phyloP scores from a whole-genome alignment of 2,113 vertebrate genomes.

The Thymallus thymallus region DNA sequence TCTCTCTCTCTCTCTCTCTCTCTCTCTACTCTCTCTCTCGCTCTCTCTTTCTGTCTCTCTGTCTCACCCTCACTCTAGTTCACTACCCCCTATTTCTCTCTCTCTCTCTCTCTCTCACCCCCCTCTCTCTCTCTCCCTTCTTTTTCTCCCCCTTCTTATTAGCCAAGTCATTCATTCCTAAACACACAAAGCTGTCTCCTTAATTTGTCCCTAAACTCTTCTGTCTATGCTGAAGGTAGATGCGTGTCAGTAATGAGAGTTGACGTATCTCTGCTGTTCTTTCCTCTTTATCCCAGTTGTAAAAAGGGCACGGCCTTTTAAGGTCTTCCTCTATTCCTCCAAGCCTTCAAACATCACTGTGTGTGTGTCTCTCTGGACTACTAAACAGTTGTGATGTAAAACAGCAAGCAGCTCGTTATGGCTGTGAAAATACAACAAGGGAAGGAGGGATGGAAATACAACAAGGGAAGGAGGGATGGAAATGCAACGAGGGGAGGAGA shows the following conservation, averaged over 20 bases:
- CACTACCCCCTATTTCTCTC: background rate
- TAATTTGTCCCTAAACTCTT: slow-evolving; percentile 8
- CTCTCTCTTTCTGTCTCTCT: background rate
- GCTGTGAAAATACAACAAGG: background rate
- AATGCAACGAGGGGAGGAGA: background rate
- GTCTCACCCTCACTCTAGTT: slow-evolving; percentile 7
- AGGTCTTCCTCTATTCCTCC: slow-evolving; percentile 31
- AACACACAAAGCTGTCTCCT: background rate
- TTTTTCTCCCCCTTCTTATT: no score
- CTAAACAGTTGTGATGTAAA: slow-evolving; percentile 43
- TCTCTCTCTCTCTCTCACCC: background rate
- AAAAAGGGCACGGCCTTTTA: slow-evolving; percentile 58
- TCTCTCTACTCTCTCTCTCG: background rate
- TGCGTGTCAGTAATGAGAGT: slow-evolving; percentile 42
- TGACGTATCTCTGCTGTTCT: slow-evolving; percentile 31
- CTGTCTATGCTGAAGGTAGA: slow-evolving; percentile 31
- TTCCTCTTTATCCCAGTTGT: slow-evolving; percentile 33
- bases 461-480: slow-evolving; percentile 2
- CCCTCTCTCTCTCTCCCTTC: no score
- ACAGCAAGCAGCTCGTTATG: slow-evolving; percentile 11
- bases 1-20: background rate
- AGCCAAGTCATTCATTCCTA: slow-evolving; percentile 13
- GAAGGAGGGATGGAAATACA: background rate
- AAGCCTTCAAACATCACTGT: slow-evolving; percentile 24
- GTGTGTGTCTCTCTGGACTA: slow-evolving; percentile 29